Base-by-base conservation (phyloP, 2,113 vertebrate genomes). In the Aspiorhynchus laticeps region DNA sequence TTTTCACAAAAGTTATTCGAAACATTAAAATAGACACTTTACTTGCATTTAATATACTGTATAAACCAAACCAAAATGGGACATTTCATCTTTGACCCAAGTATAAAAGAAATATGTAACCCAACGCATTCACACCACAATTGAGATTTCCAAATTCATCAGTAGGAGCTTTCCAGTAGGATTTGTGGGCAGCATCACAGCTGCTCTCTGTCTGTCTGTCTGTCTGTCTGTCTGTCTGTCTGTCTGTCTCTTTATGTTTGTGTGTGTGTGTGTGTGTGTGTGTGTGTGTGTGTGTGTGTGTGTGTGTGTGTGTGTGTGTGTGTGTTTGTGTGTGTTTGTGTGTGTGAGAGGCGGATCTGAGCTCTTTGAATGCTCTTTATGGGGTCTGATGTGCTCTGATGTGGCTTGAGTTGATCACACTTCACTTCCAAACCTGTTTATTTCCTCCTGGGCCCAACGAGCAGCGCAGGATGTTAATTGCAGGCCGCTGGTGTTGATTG, bases 401-500 rank as follows among this genome's bases (percentile, higher is more conserved):
- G 87, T 87, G 83, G 84, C 36, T 65, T 28, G 4, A 33, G 86
- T 61, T 82, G 80, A 86, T 85, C 88, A 86, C 77, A 88, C 81
- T 88, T 90, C 74, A 87, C 67, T 36, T 48, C 67, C 71, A 83
- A 24, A 82, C 38, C 14, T 19, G 5, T 65, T 83, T 87, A 59
- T 36, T 82, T 78, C 31, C 43, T 85, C 48, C 85, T 63, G 63
- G n/a, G 73, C 28, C 84, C 51, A 86, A 86, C 56, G 31, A 63
- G 41, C 41, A 43, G 26, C 69, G 75, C 61, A 46, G 74, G 78
- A 86, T 59, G 69, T 89, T 86, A 88, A 91, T 90, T 88, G 85
- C 73, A 48, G 80, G 67, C 61, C 28, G 71, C 56, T 59, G 56
- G 84, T 85, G 90, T 86, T 90, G 90, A 89, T 88, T 82, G 84